Base-by-base conservation (phyloP, 1,140 invertebrate genomes). In the Cotesia chilonis region DNA sequence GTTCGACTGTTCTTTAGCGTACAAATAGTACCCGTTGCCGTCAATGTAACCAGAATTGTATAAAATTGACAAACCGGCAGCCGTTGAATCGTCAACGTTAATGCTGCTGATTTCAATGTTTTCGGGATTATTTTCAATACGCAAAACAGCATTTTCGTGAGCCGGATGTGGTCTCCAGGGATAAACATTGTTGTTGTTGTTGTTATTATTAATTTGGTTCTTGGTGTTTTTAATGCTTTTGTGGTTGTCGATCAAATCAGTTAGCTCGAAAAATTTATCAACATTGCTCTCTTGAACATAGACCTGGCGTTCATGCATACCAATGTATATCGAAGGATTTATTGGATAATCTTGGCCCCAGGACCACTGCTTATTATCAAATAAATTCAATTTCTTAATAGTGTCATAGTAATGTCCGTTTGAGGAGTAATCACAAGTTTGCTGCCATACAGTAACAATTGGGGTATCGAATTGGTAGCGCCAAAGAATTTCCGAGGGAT, bases 221-320 rank as follows among this genome's bases (percentile, higher is more conserved):
- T 47, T 47, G 10, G 41, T 59, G 9, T 59, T 35, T 59, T 59
- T 55, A 20, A 20, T 17, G 52, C 9, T 47, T 67, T 64, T 75
- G 74, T 59, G 71, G 37, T 74, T 73, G 37, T 74, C 72, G 74
- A 78, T 76, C 5, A 47, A 47, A 47, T 47, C 41, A 7, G 79
- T 78, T 79, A 69, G 35, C 83, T 81, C 85, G 77, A 84, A 77
- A 75, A 75, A 60, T 85, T 83, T 80, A 78, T 73, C 74, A 28
- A 82, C 85, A 78, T 78, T 74, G 78, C 90, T 92, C 83, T 94
- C 92, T 87, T 94, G 93, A 74, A 95, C 91, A 77, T 95, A 95
- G 5, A 94, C 81, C 88, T 96, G 94, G 77, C 92, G 92, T 37
- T 95, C 89, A 84, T 96, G 94, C 87, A 94, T 93, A 55, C 95